These are phyloP conservation scores for Ctenoplectra terminalis DNA, from an alignment of 1,140 invertebrate genomes.

Conservation along the genomic window DNA sequence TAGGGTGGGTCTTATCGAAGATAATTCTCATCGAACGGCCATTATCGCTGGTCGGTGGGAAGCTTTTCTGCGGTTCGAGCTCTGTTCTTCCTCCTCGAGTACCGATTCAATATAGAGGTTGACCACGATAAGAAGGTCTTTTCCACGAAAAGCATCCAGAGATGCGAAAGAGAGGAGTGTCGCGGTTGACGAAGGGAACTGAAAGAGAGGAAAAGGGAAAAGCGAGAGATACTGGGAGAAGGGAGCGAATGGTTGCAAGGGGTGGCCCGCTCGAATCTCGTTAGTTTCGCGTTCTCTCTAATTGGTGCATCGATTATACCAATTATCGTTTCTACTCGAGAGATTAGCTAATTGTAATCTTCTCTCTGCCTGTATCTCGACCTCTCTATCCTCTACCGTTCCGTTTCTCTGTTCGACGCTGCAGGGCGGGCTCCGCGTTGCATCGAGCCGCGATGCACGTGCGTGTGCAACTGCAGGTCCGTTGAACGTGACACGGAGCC, in stretches of 20 bases:
- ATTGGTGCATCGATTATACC: constrained; percentile 78
- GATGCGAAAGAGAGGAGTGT: not conserved
- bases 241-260: constrained; percentile 1
- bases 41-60: constrained; percentile 39
- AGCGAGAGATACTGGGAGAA: not conserved
- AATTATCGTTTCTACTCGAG: constrained; percentile 76
- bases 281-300: constrained; percentile 73
- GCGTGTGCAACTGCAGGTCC: constrained; percentile 50
- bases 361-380: constrained; percentile 45
- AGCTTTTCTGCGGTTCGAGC: constrained; percentile 19
- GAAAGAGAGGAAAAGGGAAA: not conserved
- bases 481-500: constrained; percentile 68
- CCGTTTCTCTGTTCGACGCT: not conserved
- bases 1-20: constrained; percentile 15
- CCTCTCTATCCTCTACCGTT: constrained; percentile 33
- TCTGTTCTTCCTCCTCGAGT: constrained; percentile 10
- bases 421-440: not conserved
- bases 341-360: constrained; percentile 77
- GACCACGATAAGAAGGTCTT: constrained; percentile 43
- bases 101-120: constrained; percentile 36
- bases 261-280: constrained; percentile 70
- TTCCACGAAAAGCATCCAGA: not conserved
- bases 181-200: not conserved
- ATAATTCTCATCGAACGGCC: constrained; percentile 49
- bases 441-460: constrained; percentile 34